A percentile compares a stretch with the other conserved stretches of the same genome.
These are phyloP conservation scores for Baryphthengus martii DNA, from an alignment of 2,113 vertebrate species.

Conservation along the genomic window DNA sequence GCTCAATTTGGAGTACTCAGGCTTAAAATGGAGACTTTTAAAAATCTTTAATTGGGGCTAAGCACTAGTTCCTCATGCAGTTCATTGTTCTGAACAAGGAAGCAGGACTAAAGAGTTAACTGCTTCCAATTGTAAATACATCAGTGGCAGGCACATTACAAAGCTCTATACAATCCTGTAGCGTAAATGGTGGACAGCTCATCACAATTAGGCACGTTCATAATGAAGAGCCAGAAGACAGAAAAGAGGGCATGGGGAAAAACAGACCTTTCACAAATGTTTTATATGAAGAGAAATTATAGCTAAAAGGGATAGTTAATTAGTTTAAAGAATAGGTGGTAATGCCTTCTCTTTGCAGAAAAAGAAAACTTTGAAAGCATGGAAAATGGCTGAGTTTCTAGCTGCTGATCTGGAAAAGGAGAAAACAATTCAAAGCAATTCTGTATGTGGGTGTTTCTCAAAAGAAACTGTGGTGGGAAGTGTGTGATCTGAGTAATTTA, in stretches of 20 bases:
- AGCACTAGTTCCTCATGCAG: conserved; percentile 18
- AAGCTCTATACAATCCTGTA: conserved; percentile 58
- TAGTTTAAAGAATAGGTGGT: conserved; percentile 50
- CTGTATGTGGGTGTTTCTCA: conserved; percentile 19
- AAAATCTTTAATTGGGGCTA: conserved; percentile 60
- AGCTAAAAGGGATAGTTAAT: conserved; percentile 64
- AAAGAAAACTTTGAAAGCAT: conserved; percentile 32
- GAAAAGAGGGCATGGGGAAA: conserved; percentile 66
- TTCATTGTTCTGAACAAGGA: conserved; percentile 59
- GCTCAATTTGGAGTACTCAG: conserved; percentile 42
- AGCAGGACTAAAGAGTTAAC: conserved; percentile 61
- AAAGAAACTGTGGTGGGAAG: conserved; percentile 5
- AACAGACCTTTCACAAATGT: conserved; percentile 63
- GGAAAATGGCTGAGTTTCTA: conserved; percentile 22
- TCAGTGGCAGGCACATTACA: conserved; percentile 46
- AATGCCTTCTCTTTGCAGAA: conserved; percentile 34
- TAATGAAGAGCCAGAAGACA: conserved; percentile 54
- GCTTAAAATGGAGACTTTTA: conserved; percentile 59
- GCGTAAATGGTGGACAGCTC: conserved; percentile 65
- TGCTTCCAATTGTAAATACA: conserved; percentile 63
- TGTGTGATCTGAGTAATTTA: conserved; percentile 19
- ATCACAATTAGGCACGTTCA: conserved; percentile 49
- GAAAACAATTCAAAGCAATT: conserved; percentile 39
- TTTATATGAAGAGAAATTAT: conserved; percentile 59
- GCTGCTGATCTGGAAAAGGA: conserved; percentile 40